Percentiles rank a stretch among this genome's conserved stretches.
Evolutionary conservation across 2,797 vertebrate genomes (phyloP).

Genomic region (Tachyglossus aculeatus): DNA sequence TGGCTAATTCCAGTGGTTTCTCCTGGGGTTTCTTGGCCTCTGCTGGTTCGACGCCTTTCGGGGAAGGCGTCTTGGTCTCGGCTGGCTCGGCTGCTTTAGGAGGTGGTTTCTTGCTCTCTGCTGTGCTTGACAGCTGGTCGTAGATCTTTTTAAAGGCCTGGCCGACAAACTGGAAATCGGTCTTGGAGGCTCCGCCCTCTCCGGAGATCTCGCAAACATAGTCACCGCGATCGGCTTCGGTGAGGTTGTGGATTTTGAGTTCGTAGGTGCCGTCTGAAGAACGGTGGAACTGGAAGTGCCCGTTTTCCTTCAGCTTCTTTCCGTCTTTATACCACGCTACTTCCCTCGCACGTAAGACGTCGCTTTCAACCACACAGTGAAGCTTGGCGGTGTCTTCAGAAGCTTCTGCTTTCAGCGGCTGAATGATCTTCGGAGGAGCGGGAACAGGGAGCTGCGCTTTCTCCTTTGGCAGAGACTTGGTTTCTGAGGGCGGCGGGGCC

Average conservation of each 20-base stretch:
- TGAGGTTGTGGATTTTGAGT: constrained; percentile 87
- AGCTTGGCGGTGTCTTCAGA: constrained; percentile 85
- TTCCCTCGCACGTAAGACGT: constrained; percentile 80
- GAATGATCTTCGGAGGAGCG: constrained; percentile 80
- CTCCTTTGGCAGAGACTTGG: constrained; percentile 73
- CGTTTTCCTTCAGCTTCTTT: constrained; percentile 88
- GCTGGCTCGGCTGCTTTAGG: constrained; percentile 72
- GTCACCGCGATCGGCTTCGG: constrained; percentile 90
- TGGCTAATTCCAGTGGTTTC: constrained; percentile 36
- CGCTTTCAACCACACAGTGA: constrained; percentile 89
- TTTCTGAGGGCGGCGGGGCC: constrained; percentile 76
- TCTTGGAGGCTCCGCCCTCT: constrained; percentile 89
- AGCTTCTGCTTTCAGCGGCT: constrained; percentile 84
- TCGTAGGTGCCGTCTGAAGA: constrained; percentile 90
- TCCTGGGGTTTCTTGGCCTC: constrained; percentile 45
- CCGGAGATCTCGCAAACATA: constrained; percentile 92
- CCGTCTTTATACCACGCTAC: constrained; percentile 90
- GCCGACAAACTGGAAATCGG: constrained; percentile 88
- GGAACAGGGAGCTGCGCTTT: constrained; percentile 71
- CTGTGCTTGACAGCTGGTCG: constrained; percentile 79
- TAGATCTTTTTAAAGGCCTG: constrained; percentile 88
- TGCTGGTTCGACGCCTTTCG: constrained; percentile 40
- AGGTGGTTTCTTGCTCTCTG: constrained; percentile 79
- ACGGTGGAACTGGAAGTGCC: constrained; percentile 86
- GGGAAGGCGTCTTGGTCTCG: constrained; percentile 60